Evolutionary conservation across 2,113 vertebrate species (phyloP).

Genomic region (Ailurus styani): DNA sequence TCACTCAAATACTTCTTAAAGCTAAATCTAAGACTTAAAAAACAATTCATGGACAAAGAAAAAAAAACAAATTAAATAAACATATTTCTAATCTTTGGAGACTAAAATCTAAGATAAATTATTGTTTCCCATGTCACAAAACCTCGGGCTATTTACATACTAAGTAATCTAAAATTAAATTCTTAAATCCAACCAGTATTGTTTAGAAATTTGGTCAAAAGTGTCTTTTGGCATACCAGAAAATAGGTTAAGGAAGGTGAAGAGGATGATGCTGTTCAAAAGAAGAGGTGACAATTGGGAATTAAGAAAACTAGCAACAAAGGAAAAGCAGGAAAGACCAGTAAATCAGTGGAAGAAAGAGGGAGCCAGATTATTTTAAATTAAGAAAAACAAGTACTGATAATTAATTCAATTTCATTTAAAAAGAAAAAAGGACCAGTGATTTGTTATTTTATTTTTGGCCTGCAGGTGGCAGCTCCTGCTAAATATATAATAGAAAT

Average conservation of each 20-base stretch:
- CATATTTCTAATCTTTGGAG: background rate
- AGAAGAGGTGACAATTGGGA: background rate
- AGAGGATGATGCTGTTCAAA: background rate
- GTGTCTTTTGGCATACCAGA: background rate
- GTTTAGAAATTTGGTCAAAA: background rate
- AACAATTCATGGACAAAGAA: background rate
- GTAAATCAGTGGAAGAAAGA: background rate
- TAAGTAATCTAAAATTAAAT: background rate
- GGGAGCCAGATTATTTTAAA: background rate
- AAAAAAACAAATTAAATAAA: background rate
- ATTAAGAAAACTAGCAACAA: background rate
- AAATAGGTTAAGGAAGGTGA: background rate
- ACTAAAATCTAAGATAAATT: background rate
- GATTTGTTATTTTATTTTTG: background rate
- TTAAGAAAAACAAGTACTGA: background rate
- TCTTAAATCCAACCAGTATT: background rate
- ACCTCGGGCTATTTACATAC: background rate
- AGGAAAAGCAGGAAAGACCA: background rate
- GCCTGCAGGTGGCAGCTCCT: slow-evolving; percentile 22
- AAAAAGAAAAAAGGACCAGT: background rate
- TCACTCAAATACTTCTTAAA: background rate
- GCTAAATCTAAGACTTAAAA: background rate
- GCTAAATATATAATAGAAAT: background rate
- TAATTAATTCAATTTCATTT: background rate
- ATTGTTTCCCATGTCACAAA: background rate